A percentile compares a stretch with the other conserved stretches of the same genome.
phyloP scores from a whole-genome alignment of 2,888 invertebrate genomes.

The Dicyrtomina minuta region DNA sequence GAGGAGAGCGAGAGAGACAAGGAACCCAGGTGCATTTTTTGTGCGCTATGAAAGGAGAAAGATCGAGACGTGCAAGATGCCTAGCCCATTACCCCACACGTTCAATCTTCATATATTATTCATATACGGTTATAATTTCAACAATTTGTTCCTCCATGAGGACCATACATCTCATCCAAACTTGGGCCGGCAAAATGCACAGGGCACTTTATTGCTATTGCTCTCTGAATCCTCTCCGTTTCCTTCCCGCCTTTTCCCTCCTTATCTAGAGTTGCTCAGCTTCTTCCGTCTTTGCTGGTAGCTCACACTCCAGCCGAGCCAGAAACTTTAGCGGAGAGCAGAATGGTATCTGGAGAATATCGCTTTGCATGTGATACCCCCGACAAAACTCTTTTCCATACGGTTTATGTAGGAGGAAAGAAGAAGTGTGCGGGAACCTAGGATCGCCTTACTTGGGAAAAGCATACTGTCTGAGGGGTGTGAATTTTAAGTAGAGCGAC shows the following conservation, averaged over 20 bases:
- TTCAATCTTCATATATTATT: conserved; percentile 37
- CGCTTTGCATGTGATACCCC: neutral
- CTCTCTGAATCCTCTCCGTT: conserved; percentile 13
- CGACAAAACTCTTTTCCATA: neutral
- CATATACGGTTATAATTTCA: conserved; percentile 35
- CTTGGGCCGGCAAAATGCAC: conserved; percentile 15
- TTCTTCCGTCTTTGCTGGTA: too few relatives aligned
- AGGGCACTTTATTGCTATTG: conserved; percentile 33
- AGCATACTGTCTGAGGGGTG: too few relatives aligned
- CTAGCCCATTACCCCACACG: conserved; percentile 39
- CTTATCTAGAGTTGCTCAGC: too few relatives aligned
- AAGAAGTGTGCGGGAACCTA: neutral
- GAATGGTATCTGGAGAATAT: neutral
- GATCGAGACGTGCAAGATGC: conserved; percentile 37
- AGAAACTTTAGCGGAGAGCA: too few relatives aligned
- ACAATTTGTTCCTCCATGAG: conserved; percentile 32
- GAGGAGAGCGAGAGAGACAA: conserved; percentile 1
- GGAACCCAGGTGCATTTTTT: conserved; percentile 43
- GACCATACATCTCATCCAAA: conserved; percentile 15
- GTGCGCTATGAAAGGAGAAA: conserved; percentile 27
- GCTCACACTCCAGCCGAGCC: too few relatives aligned
- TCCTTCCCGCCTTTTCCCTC: neutral
- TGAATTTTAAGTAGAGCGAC: too few relatives aligned
- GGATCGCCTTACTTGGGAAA: too few relatives aligned
- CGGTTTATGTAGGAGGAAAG: neutral